Evolutionary conservation across 2,113 vertebrate species (phyloP).

Genomic region (Hylia prasina): DNA sequence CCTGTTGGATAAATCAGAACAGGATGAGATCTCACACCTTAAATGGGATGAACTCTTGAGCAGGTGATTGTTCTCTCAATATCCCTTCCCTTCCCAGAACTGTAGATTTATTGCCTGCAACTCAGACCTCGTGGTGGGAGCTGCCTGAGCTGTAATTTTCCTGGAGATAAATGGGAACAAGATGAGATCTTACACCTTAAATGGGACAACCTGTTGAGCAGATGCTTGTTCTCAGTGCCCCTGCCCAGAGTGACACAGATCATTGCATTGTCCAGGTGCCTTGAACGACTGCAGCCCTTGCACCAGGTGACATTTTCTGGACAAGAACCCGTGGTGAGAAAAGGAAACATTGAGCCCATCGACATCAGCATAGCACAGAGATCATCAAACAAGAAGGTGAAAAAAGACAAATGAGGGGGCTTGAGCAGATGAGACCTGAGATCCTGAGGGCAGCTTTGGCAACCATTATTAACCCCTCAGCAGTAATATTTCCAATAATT

Average conservation of each 20-base stretch:
- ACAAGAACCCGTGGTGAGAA: slow-evolving; percentile 81
- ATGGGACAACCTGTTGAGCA: slow-evolving; percentile 88
- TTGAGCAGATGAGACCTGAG: not conserved
- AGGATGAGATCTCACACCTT: slow-evolving; percentile 78
- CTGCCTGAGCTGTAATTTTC: not conserved
- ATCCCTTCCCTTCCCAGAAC: not conserved
- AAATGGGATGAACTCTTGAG: slow-evolving; percentile 91
- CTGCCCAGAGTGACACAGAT: not conserved
- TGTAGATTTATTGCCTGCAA: not conserved
- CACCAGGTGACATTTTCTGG: slow-evolving; percentile 86
- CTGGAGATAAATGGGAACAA: slow-evolving; percentile 84
- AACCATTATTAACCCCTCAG: not conserved
- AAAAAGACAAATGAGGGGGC: not conserved
- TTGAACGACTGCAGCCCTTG: slow-evolving; percentile 84
- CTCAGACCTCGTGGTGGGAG: not conserved
- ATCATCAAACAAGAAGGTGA: slow-evolving; percentile 94
- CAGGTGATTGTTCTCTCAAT: slow-evolving; percentile 72
- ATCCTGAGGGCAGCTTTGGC: not conserved
- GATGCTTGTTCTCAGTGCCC: slow-evolving; percentile 57
- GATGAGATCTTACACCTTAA: slow-evolving; percentile 79
- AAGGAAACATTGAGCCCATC: slow-evolving; percentile 85
- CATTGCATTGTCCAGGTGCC: slow-evolving; percentile 71
- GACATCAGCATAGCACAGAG: slow-evolving; percentile 86
- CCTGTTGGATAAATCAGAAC: slow-evolving; percentile 87
- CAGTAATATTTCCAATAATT: not conserved